Evolutionary conservation across 2,888 invertebrate genomes (phyloP), one percentile per base, ranked within the genome.

Genomic region (Cantharis lateralis): DNA sequence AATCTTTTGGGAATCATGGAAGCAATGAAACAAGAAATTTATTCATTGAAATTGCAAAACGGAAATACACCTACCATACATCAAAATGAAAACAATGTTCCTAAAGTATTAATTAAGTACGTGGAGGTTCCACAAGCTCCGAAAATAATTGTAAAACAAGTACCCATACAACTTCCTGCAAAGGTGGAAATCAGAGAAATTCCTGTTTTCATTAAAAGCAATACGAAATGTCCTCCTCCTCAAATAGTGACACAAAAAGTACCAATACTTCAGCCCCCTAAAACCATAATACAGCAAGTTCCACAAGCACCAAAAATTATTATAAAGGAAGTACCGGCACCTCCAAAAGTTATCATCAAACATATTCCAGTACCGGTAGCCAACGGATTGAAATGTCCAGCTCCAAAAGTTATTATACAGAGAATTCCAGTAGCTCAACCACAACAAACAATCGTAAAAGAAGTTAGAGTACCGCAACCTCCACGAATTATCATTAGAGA

Each of bases 71-170:
- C 48, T n/a, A n/a, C 9, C 48, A 48, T 48, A 48, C n/a, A n/a
- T n/a, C n/a, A 48, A 48, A 4, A n/a, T n/a, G 48, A n/a, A 48
- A n/a, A 9, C 9, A n/a, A 9, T 48, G 9, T 48, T 48, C 48
- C 48, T n/a, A 48, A 48, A 48, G 24, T 69, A 26, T 20, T 77
- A 18, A 26, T 77, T n/a, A 71, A 72, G 69, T 10, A 68, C 28
- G 32, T 77, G 20, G 61, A 15, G 15, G 62, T 78, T 10, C 48
- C 71, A 9, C 66, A 24, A 20, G 68, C 76, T 64, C 73, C 74
- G 2, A 66, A 26, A 71, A 62, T 74, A 32, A 68, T 77, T 63
- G 48, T 77, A 2, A 74, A 71, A 71, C 48, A 77, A 66, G 63
- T 77, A 10, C 63, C 63, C 15, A 9, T 63, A 63, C 28, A 15